Conservation (phyloP, 2,797 vertebrate genomes). For the Pampus argenteus region DNA sequence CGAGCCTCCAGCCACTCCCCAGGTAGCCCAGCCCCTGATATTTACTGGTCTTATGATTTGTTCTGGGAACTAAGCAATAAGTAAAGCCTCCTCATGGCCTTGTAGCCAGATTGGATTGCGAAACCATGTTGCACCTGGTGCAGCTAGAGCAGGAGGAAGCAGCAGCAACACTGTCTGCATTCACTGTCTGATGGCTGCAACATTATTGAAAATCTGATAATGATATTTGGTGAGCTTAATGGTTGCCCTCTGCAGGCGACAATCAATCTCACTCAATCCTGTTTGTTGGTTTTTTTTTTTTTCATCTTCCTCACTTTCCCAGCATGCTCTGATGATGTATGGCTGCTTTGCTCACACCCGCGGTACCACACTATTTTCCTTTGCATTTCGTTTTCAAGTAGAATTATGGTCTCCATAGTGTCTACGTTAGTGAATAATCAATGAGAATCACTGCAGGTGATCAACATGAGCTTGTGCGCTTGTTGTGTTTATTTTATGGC, state of each 20-base stretch:
- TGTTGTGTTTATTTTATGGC: conserved; percentile 46
- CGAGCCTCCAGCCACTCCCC: conserved; percentile 59
- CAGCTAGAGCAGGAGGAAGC: conserved; percentile 39
- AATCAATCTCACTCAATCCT: conserved; percentile 73
- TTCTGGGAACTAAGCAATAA: conserved; percentile 77
- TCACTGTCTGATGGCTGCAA: conserved; percentile 71
- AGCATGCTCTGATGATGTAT: conserved; percentile 63
- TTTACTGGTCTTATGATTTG: conserved; percentile 74
- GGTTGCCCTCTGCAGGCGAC: conserved; percentile 72
- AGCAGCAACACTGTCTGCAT: conserved; percentile 51
- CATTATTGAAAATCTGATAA: conserved; percentile 79
- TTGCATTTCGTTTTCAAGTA: conserved; percentile 62
- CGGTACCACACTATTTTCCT: conserved; percentile 34
- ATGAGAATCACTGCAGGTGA: conserved; percentile 59
- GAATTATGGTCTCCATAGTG: conserved; percentile 37
- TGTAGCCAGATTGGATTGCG: conserved; percentile 77
- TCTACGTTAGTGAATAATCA: conserved; percentile 54
- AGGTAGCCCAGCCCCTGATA: conserved; percentile 60
- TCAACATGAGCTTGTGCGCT: conserved; percentile 28
- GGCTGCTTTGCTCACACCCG: conserved; percentile 33
- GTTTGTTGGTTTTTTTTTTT: conserved; percentile 58
- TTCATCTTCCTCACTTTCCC: conserved; percentile 64
- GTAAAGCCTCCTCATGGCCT: conserved; percentile 74
- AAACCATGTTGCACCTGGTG: conserved; percentile 76
- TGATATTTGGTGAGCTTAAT: conserved; percentile 78